A percentile compares a stretch with the other conserved stretches of the same genome.
phyloP scores from a whole-genome alignment of 2,888 invertebrate genomes.

The Protodeltote pygarga region DNA sequence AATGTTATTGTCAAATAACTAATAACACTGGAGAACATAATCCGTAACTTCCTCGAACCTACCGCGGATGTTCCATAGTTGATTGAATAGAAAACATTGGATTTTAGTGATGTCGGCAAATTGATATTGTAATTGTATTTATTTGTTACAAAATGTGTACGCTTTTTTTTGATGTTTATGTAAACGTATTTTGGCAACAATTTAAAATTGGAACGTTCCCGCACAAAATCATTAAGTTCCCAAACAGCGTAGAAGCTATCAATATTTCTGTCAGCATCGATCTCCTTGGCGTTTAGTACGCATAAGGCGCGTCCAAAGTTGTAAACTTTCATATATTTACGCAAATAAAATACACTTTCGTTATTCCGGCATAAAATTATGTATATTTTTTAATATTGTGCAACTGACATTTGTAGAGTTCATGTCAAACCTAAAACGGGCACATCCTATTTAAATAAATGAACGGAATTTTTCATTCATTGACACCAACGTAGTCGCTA shows the following conservation, averaged over 20 bases:
- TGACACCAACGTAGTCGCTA: conserved; percentile 37
- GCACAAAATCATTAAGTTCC: conserved; percentile 22
- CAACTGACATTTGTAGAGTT: too few relatives aligned
- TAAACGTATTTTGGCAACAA: conserved; percentile 14
- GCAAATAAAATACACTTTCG: conserved; percentile 42
- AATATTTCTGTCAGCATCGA: conserved; percentile 39
- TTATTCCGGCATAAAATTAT: conserved; percentile 13
- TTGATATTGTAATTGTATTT: too few relatives aligned
- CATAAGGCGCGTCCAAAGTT: conserved; percentile 20
- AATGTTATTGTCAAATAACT: too few relatives aligned
- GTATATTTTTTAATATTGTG: too few relatives aligned
- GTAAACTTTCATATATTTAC: conserved; percentile 44
- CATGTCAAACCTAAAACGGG: too few relatives aligned
- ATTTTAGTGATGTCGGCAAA: too few relatives aligned
- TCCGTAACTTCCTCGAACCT: too few relatives aligned
- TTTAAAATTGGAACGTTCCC: conserved; percentile 35
- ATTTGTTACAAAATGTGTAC: too few relatives aligned
- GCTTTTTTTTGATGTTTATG: too few relatives aligned
- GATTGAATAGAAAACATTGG: too few relatives aligned
- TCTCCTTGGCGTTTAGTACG: conserved; percentile 24
- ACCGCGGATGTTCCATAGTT: too few relatives aligned
- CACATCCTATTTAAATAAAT: conserved; percentile 27
- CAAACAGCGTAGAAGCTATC: conserved; percentile 29
- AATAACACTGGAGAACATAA: too few relatives aligned
- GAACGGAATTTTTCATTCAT: conserved; percentile 59